Conservation (phyloP, 2,797 vertebrate genomes). For the Enteromius afrohamiltoni region DNA sequence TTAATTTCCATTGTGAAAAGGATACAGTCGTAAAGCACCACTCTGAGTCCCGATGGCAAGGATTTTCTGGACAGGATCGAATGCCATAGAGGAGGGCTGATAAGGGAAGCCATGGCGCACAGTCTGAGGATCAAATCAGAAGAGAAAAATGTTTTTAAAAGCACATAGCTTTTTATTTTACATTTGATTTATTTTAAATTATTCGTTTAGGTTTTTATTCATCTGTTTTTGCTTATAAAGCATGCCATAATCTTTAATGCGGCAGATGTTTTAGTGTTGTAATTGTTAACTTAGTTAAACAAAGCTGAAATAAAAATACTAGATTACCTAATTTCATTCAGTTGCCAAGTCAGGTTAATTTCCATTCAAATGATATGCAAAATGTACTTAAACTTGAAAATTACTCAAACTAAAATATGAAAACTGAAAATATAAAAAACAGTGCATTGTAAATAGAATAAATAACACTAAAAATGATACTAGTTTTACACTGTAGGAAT, state of each 20-base stretch:
- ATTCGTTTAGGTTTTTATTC: background rate
- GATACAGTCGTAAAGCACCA: conserved; percentile 97
- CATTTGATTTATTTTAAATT: background rate
- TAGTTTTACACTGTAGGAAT: background rate
- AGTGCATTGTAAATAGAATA: background rate
- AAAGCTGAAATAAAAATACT: background rate
- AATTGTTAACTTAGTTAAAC: background rate
- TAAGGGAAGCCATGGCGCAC: conserved; percentile 98
- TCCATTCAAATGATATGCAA: background rate
- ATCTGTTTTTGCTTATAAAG: background rate
- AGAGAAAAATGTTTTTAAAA: conserved; percentile 24
- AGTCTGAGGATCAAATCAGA: conserved; percentile 77
- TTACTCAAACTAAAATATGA: background rate
- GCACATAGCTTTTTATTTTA: conserved; percentile 54
- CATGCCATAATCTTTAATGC: background rate
- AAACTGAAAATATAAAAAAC: background rate
- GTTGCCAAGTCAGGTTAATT: background rate
- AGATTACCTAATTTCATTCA: background rate
- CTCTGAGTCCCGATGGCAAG: conserved; percentile 93
- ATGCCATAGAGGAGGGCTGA: conserved; percentile 96
- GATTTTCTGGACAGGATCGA: conserved; percentile 99
- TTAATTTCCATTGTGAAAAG: conserved; percentile 74
- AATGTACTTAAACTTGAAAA: background rate
- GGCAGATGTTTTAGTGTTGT: background rate
- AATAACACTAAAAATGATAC: background rate